Percentiles rank a stretch among this genome's conserved stretches.
Conservation (phyloP, 2,113 vertebrate species). For the Xiphias gladius region DNA sequence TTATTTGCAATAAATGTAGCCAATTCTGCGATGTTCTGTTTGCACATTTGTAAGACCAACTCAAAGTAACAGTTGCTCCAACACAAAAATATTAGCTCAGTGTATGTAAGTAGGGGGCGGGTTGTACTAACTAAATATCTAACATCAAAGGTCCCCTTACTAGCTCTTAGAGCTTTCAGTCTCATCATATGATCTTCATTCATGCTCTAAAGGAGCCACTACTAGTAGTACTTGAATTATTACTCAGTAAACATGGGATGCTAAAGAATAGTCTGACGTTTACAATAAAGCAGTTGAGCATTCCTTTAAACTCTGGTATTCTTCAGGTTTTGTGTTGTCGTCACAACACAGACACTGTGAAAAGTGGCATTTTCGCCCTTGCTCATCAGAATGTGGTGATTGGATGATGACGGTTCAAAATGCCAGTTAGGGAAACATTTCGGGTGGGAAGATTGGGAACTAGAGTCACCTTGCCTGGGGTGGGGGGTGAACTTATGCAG, state of each 20-base stretch:
- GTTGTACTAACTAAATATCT: too few relatives aligned
- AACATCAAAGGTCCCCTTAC: neutral
- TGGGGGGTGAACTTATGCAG: constrained; percentile 53
- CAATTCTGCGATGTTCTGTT: neutral
- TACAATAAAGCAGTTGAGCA: neutral
- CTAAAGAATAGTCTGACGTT: neutral
- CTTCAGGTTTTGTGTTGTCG: constrained; percentile 14
- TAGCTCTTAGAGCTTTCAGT: neutral
- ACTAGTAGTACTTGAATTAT: neutral
- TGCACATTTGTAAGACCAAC: neutral
- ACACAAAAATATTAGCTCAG: neutral
- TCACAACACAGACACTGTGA: constrained; percentile 19
- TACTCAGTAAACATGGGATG: neutral
- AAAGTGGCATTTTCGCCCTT: constrained; percentile 33
- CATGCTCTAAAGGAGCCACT: neutral
- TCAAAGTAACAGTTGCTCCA: neutral
- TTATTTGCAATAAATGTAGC: neutral
- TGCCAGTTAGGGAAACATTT: constrained; percentile 68
- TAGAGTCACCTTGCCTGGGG: constrained; percentile 77
- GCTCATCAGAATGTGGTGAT: constrained; percentile 31
- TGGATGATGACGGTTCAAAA: constrained; percentile 31
- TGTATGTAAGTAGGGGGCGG: neutral
- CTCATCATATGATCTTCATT: neutral
- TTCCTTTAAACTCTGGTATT: neutral
- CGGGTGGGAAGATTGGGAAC: constrained; percentile 20